These are phyloP conservation scores for Sebastes schlegelii DNA, from an alignment of 2,113 vertebrate species.

Conservation along the genomic window DNA sequence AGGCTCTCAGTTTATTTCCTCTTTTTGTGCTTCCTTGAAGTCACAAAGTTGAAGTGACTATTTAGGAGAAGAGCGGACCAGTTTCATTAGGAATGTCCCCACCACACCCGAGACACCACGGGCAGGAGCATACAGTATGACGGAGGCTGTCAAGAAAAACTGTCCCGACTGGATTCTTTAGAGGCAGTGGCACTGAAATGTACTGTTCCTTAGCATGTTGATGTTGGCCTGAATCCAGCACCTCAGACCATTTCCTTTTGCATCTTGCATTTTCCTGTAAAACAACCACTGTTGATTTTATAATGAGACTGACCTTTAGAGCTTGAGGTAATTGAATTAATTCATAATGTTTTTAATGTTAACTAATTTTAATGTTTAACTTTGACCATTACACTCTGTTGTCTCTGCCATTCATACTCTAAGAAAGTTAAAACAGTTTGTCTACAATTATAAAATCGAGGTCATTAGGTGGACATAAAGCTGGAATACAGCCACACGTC, in stretches of 20 bases:
- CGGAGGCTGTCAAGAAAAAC: not conserved
- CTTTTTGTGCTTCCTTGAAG: not conserved
- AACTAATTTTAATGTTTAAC: not conserved
- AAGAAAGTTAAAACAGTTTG: not conserved
- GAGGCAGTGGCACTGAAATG: not conserved
- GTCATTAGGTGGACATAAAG: not conserved
- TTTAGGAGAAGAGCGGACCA: slow-evolving; percentile 15
- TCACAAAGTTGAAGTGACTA: not conserved
- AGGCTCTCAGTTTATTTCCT: not conserved
- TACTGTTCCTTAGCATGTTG: not conserved
- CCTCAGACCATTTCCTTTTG: not conserved
- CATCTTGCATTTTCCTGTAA: not conserved
- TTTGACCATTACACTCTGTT: slow-evolving; percentile 10
- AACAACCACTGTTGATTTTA: not conserved
- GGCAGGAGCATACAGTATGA: not conserved
- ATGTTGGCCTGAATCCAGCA: not conserved
- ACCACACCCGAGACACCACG: slow-evolving; percentile 19
- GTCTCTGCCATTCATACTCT: not conserved
- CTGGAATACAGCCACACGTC: not conserved
- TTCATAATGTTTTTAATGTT: too few species aligned
- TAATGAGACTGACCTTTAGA: not conserved
- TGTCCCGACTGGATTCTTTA: slow-evolving; percentile 63
- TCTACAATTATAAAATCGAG: not conserved
- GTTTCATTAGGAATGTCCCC: slow-evolving; percentile 39
- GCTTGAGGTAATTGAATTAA: not conserved